A percentile compares a stretch with the other conserved stretches of the same genome.
These are phyloP conservation scores for Lasioglossum oenotherae DNA, from an alignment of 2,888 invertebrate genomes.

Conservation along the genomic window DNA sequence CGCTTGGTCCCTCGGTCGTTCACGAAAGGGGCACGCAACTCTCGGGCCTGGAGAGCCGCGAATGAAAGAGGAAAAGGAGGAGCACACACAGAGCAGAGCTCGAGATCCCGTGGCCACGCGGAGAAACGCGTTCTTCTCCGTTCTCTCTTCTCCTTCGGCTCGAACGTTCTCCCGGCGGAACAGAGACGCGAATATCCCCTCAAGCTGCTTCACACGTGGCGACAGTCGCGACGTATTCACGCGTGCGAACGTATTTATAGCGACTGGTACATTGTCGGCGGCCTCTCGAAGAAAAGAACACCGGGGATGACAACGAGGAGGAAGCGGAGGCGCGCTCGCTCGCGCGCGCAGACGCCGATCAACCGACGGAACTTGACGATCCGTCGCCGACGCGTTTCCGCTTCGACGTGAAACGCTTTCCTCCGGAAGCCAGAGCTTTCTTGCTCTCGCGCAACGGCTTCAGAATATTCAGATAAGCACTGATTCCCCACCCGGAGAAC, in stretches of 20 bases:
- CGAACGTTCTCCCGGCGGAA: conserved; percentile 12
- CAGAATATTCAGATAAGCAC: no score
- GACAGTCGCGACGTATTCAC: conserved; percentile 75
- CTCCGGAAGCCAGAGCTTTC: neutral
- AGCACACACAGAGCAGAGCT: neutral
- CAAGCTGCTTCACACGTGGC: conserved; percentile 80
- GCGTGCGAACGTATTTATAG: conserved; percentile 80
- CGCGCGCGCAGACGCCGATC: conserved; percentile 19
- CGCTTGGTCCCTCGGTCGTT: conserved; percentile 38
- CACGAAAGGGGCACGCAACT: conserved; percentile 48
- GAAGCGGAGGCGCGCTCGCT: conserved; percentile 34
- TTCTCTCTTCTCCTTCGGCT: neutral
- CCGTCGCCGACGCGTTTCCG: conserved; percentile 33
- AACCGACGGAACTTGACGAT: conserved; percentile 36
- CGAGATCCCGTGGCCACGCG: conserved; percentile 21
- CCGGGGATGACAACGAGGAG: conserved; percentile 49
- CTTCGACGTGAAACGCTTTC: conserved; percentile 13
- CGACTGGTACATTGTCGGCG: conserved; percentile 71
- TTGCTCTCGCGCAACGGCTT: neutral
- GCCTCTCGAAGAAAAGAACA: conserved; percentile 53
- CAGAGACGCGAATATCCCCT: conserved; percentile 54
- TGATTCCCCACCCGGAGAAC: no score
- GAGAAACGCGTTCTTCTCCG: conserved; percentile 1
- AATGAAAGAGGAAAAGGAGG: conserved; percentile 8
- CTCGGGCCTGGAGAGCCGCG: neutral